These are phyloP conservation scores for Catharus ustulatus DNA, from an alignment of 2,797 vertebrate genomes.

Conservation along the genomic window DNA sequence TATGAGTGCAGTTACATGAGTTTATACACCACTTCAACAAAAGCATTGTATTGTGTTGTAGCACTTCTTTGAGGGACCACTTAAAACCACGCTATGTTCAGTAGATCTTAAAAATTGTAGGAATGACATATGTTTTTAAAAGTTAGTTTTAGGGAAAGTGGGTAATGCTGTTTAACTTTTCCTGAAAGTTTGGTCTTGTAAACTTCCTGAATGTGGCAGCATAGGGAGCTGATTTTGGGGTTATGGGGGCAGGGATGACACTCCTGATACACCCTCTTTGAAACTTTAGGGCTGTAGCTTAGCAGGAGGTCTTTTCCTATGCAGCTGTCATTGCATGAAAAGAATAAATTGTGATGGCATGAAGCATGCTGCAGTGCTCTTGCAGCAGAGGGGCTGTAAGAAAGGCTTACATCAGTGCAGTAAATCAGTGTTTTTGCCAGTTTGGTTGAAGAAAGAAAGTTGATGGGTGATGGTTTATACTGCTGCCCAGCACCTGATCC, in stretches of 20 bases:
- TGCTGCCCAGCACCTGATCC: not conserved
- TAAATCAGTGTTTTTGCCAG: not conserved
- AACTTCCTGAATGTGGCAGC: not conserved
- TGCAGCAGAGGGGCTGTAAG: not conserved
- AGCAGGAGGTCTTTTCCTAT: not conserved
- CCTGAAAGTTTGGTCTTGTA: not conserved
- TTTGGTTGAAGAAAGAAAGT: not conserved
- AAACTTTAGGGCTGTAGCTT: not conserved
- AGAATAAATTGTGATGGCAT: not conserved
- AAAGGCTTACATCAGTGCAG: rapidly evolving
- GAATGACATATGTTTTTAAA: not conserved
- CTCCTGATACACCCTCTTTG: rapidly evolving
- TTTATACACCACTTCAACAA: not conserved
- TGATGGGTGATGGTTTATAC: not conserved
- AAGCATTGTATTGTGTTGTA: not conserved
- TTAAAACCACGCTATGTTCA: not conserved
- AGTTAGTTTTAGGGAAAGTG: not conserved
- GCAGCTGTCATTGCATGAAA: not conserved
- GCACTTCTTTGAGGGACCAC: not conserved
- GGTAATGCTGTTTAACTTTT: not conserved
- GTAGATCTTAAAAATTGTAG: not conserved
- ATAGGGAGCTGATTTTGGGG: not conserved
- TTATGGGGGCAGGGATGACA: not conserved
- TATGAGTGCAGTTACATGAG: rapidly evolving
- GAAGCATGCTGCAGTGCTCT: not conserved